Percentiles rank a stretch among this genome's conserved stretches.
phyloP scores from a whole-genome alignment of 2,888 invertebrate species.

The Cheilosia variabilis region DNA sequence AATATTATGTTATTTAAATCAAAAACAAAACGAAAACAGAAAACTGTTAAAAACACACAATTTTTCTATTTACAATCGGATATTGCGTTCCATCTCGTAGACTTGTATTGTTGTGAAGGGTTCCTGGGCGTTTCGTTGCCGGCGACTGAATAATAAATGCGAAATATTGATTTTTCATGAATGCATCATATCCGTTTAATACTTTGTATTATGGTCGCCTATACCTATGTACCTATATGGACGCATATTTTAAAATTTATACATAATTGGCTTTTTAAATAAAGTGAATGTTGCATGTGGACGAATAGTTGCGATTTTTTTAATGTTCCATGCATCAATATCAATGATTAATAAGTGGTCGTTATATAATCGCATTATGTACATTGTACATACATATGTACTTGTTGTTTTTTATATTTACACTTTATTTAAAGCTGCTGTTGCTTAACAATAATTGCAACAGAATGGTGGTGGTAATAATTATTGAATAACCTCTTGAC shows the following conservation, averaged over 20 bases:
- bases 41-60: constrained; percentile 19
- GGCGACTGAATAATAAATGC: constrained; percentile 53
- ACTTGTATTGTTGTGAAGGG: constrained; percentile 73
- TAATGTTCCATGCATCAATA: neutral
- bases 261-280: constrained; percentile 44
- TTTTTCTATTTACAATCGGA: constrained; percentile 62
- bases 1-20: constrained; percentile 29
- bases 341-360: constrained; percentile 22
- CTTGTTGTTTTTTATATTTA: neutral
- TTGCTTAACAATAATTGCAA: neutral
- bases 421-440: neutral
- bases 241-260: neutral
- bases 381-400: neutral
- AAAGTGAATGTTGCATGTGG: neutral
- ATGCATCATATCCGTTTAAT: constrained; percentile 8
- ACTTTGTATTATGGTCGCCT: neutral
- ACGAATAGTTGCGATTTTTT: neutral
- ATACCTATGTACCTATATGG: neutral
- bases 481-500: neutral
- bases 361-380: neutral
- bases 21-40: neutral
- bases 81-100: constrained; percentile 61
- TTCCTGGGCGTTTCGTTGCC: constrained; percentile 31
- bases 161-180: constrained; percentile 60
- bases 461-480: neutral